Conservation (phyloP, 1,140 invertebrate species). For the Macrocentrus cingulum region DNA sequence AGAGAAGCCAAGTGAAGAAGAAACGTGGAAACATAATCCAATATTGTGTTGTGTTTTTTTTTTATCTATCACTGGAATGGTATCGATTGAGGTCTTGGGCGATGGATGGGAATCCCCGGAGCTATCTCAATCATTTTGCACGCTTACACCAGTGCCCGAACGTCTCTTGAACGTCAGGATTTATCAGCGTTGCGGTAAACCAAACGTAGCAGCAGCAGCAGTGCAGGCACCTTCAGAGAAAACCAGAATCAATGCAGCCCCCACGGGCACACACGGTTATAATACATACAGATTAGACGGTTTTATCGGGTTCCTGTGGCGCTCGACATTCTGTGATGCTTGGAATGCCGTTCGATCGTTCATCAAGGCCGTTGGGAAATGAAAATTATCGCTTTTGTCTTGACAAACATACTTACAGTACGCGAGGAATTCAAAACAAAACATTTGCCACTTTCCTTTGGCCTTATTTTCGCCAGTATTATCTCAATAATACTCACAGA, state of each 20-base stretch:
- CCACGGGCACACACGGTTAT: not conserved
- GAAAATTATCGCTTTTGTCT: conserved; percentile 39
- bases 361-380: not conserved
- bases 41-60: not conserved
- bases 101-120: no score
- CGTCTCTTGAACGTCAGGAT: conserved; percentile 5
- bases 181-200: conserved; percentile 7
- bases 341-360: conserved; percentile 51
- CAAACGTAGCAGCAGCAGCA: not conserved
- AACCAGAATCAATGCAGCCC: no score
- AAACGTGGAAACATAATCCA: not conserved
- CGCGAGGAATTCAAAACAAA: conserved; percentile 1
- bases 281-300: not conserved
- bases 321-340: conserved; percentile 35
- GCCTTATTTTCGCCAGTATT: not conserved
- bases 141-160: not conserved
- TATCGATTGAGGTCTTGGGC: not conserved
- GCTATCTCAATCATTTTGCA: not conserved
- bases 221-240: no score
- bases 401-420: conserved; percentile 21
- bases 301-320: conserved; percentile 16
- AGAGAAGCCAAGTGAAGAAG: not conserved
- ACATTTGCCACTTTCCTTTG: not conserved
- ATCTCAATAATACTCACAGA: not conserved
- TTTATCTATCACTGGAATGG: not conserved